phyloP scores from a whole-genome alignment of 1,140 invertebrate genomes.

The Centruroides sculpturatus region DNA sequence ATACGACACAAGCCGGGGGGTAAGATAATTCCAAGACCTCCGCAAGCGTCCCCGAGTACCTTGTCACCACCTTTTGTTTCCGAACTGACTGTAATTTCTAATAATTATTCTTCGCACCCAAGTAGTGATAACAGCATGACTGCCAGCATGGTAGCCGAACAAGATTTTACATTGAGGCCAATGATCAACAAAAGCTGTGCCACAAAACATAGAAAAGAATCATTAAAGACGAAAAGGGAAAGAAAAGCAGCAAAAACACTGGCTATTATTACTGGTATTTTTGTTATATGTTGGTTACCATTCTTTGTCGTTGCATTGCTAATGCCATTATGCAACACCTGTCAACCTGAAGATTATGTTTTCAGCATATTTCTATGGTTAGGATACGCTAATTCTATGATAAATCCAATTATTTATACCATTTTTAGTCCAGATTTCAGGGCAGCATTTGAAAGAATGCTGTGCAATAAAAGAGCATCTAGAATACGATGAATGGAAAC shows the following conservation, averaged over 20 bases:
- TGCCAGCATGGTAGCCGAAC: slow-evolving; percentile 25
- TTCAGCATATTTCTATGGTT: slow-evolving; percentile 73
- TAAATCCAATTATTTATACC: slow-evolving; percentile 81
- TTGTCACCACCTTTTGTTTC: too few relatives aligned
- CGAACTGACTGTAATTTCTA: slow-evolving; percentile 1
- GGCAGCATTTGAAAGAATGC: slow-evolving; percentile 12
- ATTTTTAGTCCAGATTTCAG: slow-evolving; percentile 30
- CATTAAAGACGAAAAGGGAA: slow-evolving; percentile 64
- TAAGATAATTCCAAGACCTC: slow-evolving; percentile 5
- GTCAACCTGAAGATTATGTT: slow-evolving; percentile 54
- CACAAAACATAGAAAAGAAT: slow-evolving; percentile 39
- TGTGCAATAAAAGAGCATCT: too few relatives aligned
- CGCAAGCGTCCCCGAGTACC: not conserved
- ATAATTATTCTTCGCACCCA: slow-evolving; percentile 10
- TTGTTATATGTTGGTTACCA: slow-evolving; percentile 83
- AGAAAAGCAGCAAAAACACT: slow-evolving; percentile 83
- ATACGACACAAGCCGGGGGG: slow-evolving; percentile 36
- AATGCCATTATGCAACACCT: slow-evolving; percentile 61
- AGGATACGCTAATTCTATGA: slow-evolving; percentile 75
- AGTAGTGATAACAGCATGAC: slow-evolving; percentile 1
- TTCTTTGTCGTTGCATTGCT: slow-evolving; percentile 82
- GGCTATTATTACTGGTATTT: slow-evolving; percentile 81
- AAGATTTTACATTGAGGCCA: too few relatives aligned
- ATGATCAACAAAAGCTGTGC: too few relatives aligned
- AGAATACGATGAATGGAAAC: too few relatives aligned